Base-by-base conservation (phyloP, 2,888 invertebrate genomes). In the Hetaerina titia region DNA sequence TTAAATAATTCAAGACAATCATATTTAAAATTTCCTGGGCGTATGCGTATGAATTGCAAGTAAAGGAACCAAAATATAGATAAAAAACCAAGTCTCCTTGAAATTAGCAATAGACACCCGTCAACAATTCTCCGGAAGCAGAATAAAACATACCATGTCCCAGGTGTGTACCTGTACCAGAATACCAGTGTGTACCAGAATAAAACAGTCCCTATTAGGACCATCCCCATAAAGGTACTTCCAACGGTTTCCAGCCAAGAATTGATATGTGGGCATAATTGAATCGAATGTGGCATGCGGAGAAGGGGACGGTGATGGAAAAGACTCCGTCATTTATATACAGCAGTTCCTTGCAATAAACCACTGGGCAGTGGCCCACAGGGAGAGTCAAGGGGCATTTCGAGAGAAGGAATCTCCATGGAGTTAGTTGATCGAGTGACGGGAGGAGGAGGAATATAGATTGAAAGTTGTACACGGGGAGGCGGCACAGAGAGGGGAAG, bases 371-470 rank as follows among this genome's bases (percentile, higher is more conserved):
- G 13, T 11, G 69, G 17, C 22, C 92, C 19, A 0, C 45, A 11
- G 90, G 90, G 90, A 69, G 31, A 45, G 63, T 8, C 31, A 31
- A 56, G 89, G 57, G n/a, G 57, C 11, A 31, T 0, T 69, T 92
- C 92, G 69, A 92, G 69, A 92, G 31, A 15, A 31, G 81, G 92
- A 92, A 89, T 89, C 56, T 89, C 57, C 58, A 89, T 64, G 56
- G 56, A 57, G n/a, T 92, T n/a, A 45, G n/a, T 92, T n/a, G 89
- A 58, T 56, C 56, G 89, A 58, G 58, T 17, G 25, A n/a, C 13
- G n/a, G 57, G 58, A 57, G 92, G 57, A 2, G 31, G 90, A 45
- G 69, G 92, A 45, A 74, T 69, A 92, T 69, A 69, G 69, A 92
- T 92, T 69, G 92, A 56, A 69, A 56, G 57, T 89, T 89, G 89